A percentile compares a stretch with the other conserved stretches of the same genome.
These are phyloP conservation scores for Polypedilum pembai DNA, from an alignment of 1,140 invertebrate species.

Conservation along the genomic window DNA sequence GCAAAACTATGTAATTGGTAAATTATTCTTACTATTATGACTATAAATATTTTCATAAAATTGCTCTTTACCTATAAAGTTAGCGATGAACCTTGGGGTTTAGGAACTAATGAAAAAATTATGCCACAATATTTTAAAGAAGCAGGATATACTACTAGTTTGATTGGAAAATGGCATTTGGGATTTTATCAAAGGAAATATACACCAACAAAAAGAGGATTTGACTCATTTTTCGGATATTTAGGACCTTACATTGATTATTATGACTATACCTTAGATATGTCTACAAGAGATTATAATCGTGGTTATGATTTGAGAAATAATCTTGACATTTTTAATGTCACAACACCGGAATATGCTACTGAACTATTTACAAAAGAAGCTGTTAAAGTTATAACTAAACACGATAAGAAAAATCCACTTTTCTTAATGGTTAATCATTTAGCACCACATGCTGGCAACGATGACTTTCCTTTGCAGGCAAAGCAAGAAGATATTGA, in stretches of 20 bases:
- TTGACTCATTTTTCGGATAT: slow-evolving; percentile 77
- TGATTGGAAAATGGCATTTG: too few relatives aligned
- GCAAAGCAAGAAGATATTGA: too few relatives aligned
- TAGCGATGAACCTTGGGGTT: slow-evolving; percentile 63
- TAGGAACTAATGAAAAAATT: slow-evolving; percentile 61
- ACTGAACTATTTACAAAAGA: slow-evolving; percentile 70
- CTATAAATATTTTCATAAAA: too few relatives aligned
- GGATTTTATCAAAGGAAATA: too few relatives aligned
- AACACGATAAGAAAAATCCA: slow-evolving; percentile 54
- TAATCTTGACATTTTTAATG: slow-evolving; percentile 53
- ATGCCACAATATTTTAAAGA: too few relatives aligned
- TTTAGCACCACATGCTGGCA: too few relatives aligned
- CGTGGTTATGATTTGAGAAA: slow-evolving; percentile 60
- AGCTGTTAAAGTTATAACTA: slow-evolving; percentile 57
- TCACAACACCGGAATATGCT: slow-evolving; percentile 56
- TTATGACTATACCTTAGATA: slow-evolving; percentile 59
- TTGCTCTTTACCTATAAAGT: too few relatives aligned
- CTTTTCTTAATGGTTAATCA: too few relatives aligned
- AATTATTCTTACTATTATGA: too few relatives aligned
- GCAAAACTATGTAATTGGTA: slow-evolving; percentile 70
- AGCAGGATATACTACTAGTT: too few relatives aligned
- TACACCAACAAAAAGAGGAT: too few relatives aligned
- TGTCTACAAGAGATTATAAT: slow-evolving; percentile 50
- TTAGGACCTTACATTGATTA: slow-evolving; percentile 78
- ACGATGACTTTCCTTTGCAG: too few relatives aligned